phyloP scores from a whole-genome alignment of 2,113 vertebrate species.

The Centropus unirufus region DNA sequence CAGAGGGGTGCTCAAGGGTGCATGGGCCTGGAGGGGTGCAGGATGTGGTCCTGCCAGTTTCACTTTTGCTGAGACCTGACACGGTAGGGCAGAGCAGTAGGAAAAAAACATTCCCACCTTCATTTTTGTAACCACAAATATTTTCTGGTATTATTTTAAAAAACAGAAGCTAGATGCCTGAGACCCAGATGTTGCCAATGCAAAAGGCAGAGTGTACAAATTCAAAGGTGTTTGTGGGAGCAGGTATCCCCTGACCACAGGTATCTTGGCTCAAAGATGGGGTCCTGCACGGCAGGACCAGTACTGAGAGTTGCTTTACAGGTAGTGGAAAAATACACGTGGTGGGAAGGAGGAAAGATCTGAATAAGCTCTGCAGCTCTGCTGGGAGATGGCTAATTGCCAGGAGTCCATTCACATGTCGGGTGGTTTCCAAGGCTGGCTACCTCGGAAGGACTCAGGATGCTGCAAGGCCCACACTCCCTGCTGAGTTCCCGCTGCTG shows the following conservation, averaged over 20 bases:
- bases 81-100: neutral
- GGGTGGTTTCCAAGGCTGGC: neutral
- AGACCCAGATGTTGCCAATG: neutral
- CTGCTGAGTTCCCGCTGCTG: neutral
- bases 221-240: neutral
- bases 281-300: neutral
- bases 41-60: slow-evolving; percentile 5
- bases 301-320: neutral
- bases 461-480: neutral
- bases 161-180: neutral
- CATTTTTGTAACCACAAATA: neutral
- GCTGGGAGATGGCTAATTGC: neutral
- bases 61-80: neutral
- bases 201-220: neutral
- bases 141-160: neutral
- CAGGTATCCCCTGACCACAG: accelerated
- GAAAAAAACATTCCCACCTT: neutral
- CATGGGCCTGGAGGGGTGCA: accelerated
- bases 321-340: neutral
- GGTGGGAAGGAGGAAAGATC: neutral
- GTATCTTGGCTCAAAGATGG: neutral
- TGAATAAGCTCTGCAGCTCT: neutral
- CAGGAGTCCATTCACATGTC: neutral
- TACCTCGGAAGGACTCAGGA: neutral
- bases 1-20: neutral